A percentile compares a stretch with the other conserved stretches of the same genome.
Evolutionary conservation across 2,113 vertebrate genomes (phyloP).

Genomic region (Nestor notabilis): DNA sequence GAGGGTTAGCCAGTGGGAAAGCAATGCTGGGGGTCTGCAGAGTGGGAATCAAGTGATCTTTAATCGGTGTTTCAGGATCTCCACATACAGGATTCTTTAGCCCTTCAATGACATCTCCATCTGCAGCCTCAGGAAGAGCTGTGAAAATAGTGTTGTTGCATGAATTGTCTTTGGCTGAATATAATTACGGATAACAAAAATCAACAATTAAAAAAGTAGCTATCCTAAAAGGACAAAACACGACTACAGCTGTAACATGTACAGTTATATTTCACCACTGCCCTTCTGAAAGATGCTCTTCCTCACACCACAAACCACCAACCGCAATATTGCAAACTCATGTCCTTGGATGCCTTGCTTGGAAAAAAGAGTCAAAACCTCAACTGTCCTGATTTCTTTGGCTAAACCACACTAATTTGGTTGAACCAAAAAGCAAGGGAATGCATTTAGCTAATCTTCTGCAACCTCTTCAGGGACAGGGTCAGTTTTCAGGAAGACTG

Average conservation of each 20-base stretch:
- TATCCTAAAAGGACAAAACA: not conserved
- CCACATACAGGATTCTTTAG: not conserved
- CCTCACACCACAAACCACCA: not conserved
- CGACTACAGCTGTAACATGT: not conserved
- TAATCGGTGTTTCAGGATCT: conserved; percentile 40
- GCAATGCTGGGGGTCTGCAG: conserved; percentile 87
- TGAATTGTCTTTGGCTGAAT: not conserved
- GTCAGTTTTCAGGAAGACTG: not conserved
- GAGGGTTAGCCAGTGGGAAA: conserved; percentile 86
- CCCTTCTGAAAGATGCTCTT: not conserved
- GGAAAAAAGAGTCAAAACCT: not conserved
- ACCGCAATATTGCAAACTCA: not conserved
- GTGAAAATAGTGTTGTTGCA: not conserved
- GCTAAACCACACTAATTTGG: not conserved
- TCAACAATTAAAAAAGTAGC: not conserved
- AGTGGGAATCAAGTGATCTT: conserved; percentile 76
- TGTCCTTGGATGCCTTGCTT: not conserved
- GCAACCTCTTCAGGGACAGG: not conserved
- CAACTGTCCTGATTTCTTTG: not conserved
- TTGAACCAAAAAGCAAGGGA: not conserved
- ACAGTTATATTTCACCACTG: not conserved
- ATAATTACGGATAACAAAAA: not conserved
- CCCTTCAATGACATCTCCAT: conserved; percentile 55
- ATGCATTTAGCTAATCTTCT: not conserved
- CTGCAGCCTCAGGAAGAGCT: conserved; percentile 80